A percentile compares a stretch with the other conserved stretches of the same genome.
phyloP scores from a whole-genome alignment of 2,888 invertebrate species.

The Netelia melanura region DNA sequence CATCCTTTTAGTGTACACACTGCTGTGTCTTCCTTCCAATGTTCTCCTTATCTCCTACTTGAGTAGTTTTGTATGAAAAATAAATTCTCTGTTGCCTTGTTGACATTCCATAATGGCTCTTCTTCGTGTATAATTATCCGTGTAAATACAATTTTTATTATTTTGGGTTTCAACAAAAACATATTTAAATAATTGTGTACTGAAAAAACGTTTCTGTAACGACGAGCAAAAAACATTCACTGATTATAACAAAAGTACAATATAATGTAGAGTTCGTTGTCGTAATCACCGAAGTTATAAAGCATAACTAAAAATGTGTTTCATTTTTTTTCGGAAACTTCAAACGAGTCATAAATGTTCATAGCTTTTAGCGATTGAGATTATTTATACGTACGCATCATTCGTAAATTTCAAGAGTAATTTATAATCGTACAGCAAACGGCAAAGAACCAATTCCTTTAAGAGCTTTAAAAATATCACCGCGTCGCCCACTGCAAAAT shows the following conservation, averaged over 20 bases:
- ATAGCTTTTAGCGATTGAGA: background rate
- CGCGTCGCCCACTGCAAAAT: background rate
- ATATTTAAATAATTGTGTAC: no score
- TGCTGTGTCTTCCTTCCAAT: background rate
- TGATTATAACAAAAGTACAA: no score
- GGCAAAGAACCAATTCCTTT: conserved; percentile 46
- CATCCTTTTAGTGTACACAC: background rate
- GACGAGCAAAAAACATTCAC: no score
- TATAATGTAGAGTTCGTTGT: no score
- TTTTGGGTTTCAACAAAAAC: no score
- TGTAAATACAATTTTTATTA: no score
- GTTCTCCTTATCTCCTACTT: background rate
- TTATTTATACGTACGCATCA: conserved; percentile 3
- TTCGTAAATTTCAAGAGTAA: conserved; percentile 29
- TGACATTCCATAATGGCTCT: background rate
- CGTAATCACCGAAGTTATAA: no score
- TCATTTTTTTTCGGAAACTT: no score
- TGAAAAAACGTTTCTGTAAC: no score
- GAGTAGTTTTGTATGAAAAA: background rate
- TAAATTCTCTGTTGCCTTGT: background rate
- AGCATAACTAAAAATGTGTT: no score
- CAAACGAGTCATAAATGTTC: no score
- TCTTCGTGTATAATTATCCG: no score
- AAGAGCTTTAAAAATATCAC: conserved; percentile 18
- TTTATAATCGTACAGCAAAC: conserved; percentile 12